Percentiles rank a stretch among this genome's conserved stretches.
phyloP scores from a whole-genome alignment of 2,113 vertebrate genomes.

The Colossoma macropomum region DNA sequence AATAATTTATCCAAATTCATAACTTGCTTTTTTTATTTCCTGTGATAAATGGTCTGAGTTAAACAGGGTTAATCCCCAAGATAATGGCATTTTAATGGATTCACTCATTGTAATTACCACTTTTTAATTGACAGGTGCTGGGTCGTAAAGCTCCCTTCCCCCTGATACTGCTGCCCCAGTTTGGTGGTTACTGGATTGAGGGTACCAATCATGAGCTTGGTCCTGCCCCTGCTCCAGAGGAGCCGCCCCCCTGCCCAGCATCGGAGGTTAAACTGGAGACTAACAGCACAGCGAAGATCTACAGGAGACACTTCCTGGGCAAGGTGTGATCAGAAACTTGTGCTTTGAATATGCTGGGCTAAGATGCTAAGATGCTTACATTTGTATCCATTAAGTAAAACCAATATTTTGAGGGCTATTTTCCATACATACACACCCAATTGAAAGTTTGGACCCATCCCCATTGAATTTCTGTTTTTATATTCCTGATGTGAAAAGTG shows the following conservation, averaged over 20 bases:
- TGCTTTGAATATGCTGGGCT: too few relatives aligned
- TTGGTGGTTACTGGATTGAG: conserved; percentile 99
- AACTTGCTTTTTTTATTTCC: too few relatives aligned
- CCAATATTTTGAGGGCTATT: too few relatives aligned
- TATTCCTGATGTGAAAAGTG: too few relatives aligned
- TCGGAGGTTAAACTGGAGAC: conserved; percentile 87
- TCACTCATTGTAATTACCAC: not conserved
- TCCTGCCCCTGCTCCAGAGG: conserved; percentile 74
- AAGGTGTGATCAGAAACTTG: conserved; percentile 78
- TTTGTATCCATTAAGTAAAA: too few relatives aligned
- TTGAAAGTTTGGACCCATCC: too few relatives aligned
- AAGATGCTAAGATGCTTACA: too few relatives aligned
- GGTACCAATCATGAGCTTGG: conserved; percentile 93
- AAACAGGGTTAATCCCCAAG: not conserved
- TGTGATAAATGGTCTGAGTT: too few relatives aligned
- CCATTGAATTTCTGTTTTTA: too few relatives aligned
- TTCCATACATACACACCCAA: too few relatives aligned
- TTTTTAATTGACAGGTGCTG: conserved; percentile 80
- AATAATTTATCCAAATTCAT: too few relatives aligned
- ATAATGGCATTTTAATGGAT: not conserved
- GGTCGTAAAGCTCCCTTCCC: conserved; percentile 88
- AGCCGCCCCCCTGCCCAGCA: conserved; percentile 69
- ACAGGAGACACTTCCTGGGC: conserved; percentile 92
- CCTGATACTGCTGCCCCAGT: conserved; percentile 95
- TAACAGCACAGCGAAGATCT: conserved; percentile 90